Conservation (phyloP, 2,797 vertebrate genomes). For the Avahi laniger region DNA sequence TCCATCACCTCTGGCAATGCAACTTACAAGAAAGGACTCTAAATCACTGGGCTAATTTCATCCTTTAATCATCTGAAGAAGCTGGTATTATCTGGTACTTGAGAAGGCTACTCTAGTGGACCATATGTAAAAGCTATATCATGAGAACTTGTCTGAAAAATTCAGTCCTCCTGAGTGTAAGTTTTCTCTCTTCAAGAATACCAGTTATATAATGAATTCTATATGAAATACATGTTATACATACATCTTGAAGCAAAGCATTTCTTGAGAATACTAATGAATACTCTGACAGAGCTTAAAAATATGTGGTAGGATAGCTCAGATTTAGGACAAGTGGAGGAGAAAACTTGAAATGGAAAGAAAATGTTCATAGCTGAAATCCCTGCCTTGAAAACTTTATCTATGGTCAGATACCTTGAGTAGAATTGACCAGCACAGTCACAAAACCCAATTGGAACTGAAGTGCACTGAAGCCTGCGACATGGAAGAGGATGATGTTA, state of each 20-base stretch:
- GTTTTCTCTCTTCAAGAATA: neutral
- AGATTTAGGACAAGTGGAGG: neutral
- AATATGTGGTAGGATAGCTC: neutral
- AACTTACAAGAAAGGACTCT: neutral
- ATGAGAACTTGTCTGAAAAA: neutral
- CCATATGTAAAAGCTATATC: neutral
- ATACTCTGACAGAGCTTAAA: neutral
- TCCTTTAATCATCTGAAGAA: neutral
- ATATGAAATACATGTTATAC: neutral
- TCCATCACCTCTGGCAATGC: neutral
- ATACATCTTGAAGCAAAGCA: neutral
- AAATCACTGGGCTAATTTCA: neutral
- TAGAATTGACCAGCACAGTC: neutral
- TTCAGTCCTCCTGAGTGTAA: neutral
- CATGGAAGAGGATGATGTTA: conserved; percentile 33
- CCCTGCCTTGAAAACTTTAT: neutral
- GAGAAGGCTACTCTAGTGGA: neutral
- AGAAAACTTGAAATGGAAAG: neutral
- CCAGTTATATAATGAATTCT: neutral
- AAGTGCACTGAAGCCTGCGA: conserved; percentile 48
- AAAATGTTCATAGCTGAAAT: neutral
- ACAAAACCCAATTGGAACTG: conserved; percentile 35
- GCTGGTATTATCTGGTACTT: neutral
- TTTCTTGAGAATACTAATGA: neutral
- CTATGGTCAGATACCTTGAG: neutral